Evolutionary conservation across 2,797 vertebrate genomes (phyloP), one percentile per base, ranked within the genome.

Genomic region (Danio albolineatus): DNA sequence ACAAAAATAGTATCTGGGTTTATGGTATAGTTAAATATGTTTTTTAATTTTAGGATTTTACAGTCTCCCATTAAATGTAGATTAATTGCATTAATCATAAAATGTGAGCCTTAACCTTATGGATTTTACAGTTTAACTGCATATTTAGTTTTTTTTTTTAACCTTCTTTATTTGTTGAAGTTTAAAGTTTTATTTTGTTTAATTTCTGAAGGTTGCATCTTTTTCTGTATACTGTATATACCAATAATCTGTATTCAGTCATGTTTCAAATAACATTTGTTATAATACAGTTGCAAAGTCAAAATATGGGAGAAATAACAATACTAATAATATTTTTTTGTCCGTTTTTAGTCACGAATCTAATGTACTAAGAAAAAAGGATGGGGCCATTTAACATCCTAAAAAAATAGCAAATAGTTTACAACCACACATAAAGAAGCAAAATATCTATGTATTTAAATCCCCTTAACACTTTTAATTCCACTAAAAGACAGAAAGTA

Each of bases 401-500:
- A 54, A n/a, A 46, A 39, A n/a, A 56, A 54, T 1, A 49, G 48
- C 36, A 44, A 56, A 54, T 44, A 54, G 14, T 10, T 75, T 21
- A 70, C 41, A 41, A 41, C 6, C 51, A 54, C 19, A 16, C 21
- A 6, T 64, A 54, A 39, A 43, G 36, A 21, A 2, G 17, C 10
- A 39, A 46, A 17, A 12, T 48, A 17, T 51, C 7, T 56, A 14
- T 17, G 13, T 5, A 21, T 60, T 78, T 49, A 78, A 39, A 71
- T 48, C 2, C 49, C 17, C 46, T 7, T 28, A 51, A 71, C n/a
- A 12, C 36, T 9, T 78, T 71, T 62, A 71, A 78, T 53, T 78
- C 44, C 57, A 71, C 46, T 53, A 21, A 60, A 53, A 7, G 46
- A 56, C 59, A 54, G 9, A 75, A 70, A 16, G 36, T 69, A 51